A percentile compares a stretch with the other conserved stretches of the same genome.
Evolutionary conservation across 92 coral and sea anemone genomes (phyloP).

Genomic region (Montipora capitata): DNA sequence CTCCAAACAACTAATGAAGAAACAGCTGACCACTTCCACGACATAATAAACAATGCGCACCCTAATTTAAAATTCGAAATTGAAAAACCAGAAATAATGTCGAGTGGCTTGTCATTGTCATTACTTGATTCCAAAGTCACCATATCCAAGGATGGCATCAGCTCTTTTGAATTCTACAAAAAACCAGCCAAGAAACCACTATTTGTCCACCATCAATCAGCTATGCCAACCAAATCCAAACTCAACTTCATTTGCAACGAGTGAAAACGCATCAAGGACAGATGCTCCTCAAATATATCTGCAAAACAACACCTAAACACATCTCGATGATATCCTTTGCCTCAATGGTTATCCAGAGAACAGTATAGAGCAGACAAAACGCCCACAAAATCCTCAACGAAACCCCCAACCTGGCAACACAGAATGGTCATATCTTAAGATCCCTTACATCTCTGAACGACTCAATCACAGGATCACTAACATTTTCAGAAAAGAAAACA

Average conservation of each 20-base stretch:
- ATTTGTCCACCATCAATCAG: conserved; percentile 58
- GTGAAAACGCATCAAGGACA: conserved; percentile 36
- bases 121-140: conserved; percentile 15
- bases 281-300: not conserved
- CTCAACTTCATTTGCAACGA: conserved; percentile 55
- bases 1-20: conserved; percentile 40
- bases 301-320: not conserved
- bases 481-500: conserved; percentile 30
- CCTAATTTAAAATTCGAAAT: conserved; percentile 48
- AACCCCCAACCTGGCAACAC: not conserved
- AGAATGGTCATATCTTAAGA: conserved; percentile 24
- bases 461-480: conserved; percentile 22
- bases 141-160: conserved; percentile 40
- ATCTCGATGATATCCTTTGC: conserved; percentile 29
- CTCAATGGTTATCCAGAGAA: conserved; percentile 29
- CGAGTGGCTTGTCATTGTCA: conserved; percentile 44
- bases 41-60: conserved; percentile 21
- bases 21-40: conserved; percentile 48
- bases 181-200: conserved; percentile 64
- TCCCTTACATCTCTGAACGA: conserved; percentile 32
- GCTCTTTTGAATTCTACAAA: conserved; percentile 65
- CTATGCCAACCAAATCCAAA: conserved; percentile 30
- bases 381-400: not conserved
- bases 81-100: conserved; percentile 42
- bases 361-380: not conserved